phyloP scores from a whole-genome alignment of 30 jellyfish, hydroid and myxozoan species.

The Cassiopea andromeda region DNA sequence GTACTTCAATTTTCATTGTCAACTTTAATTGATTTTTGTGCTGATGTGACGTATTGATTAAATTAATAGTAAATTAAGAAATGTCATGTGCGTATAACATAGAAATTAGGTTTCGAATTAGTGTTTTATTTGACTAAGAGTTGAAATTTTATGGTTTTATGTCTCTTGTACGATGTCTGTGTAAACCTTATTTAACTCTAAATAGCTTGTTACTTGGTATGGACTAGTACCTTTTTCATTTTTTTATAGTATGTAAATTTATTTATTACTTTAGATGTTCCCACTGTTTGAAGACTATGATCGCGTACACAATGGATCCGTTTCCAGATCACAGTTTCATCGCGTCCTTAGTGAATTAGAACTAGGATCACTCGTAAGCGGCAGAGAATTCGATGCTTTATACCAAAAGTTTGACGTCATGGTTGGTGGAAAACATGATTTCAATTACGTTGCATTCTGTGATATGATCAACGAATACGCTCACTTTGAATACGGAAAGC shows the following conservation, averaged over 20 bases:
- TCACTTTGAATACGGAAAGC: conserved; percentile 80
- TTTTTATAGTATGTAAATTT: not conserved
- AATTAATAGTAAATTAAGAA: no score
- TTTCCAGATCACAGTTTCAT: conserved; percentile 94
- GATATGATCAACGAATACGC: conserved; percentile 88
- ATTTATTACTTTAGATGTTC: conserved; percentile 58
- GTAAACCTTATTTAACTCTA: no score
- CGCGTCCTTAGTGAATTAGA: conserved; percentile 96
- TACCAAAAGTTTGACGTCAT: conserved; percentile 81
- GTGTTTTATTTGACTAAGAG: no score
- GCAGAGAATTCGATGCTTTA: conserved; percentile 91
- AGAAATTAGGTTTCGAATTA: no score
- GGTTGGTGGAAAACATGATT: conserved; percentile 95
- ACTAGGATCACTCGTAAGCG: conserved; percentile 90
- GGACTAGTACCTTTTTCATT: no score
- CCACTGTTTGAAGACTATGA: conserved; percentile 97
- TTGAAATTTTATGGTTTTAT: no score
- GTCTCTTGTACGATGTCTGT: no score
- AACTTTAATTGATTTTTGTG: no score
- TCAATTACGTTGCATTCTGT: conserved; percentile 83
- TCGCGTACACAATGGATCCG: conserved; percentile 95
- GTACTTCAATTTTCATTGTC: conserved; percentile 2
- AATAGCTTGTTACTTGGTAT: no score
- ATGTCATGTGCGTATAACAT: no score
- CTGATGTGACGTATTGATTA: no score